Conservation (phyloP, 2,888 invertebrate genomes). For the Mythimna ferrago region DNA sequence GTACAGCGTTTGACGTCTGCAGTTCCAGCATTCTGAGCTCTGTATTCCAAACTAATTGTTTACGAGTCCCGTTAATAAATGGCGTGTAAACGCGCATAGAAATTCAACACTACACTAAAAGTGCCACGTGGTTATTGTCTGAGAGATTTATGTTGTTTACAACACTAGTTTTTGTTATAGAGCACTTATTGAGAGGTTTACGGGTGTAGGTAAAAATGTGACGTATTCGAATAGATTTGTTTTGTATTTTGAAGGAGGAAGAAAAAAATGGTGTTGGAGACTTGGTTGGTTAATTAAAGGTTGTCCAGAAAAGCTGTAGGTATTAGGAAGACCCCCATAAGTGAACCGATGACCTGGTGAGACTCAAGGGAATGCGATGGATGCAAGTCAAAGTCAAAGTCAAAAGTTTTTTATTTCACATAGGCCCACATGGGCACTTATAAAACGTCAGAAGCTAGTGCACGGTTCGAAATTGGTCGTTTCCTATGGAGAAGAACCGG, state of each 20-base stretch:
- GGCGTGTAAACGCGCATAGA: conserved; percentile 48
- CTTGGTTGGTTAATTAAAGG: neutral
- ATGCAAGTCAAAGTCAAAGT: too few species aligned
- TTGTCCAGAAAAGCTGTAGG: neutral
- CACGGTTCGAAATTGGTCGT: too few species aligned
- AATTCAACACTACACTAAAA: conserved; percentile 54
- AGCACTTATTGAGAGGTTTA: conserved; percentile 51
- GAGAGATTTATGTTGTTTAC: conserved; percentile 60
- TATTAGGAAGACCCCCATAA: too few species aligned
- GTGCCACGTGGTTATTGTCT: conserved; percentile 65
- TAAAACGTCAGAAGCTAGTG: too few species aligned
- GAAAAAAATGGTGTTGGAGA: too few species aligned
- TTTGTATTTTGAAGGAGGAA: neutral
- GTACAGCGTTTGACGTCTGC: neutral
- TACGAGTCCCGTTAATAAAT: conserved; percentile 50
- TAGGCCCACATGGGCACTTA: too few species aligned
- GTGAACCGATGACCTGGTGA: too few species aligned
- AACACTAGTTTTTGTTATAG: conserved; percentile 41
- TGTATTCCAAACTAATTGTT: conserved; percentile 49
- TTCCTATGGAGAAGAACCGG: too few species aligned
- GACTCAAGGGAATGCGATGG: too few species aligned
- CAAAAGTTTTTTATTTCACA: too few species aligned
- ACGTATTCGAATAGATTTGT: conserved; percentile 1
- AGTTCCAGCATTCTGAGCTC: neutral
- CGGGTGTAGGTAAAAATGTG: conserved; percentile 12